Base-by-base conservation (phyloP, 2,797 vertebrate genomes). In the Centroberyx gerrardi region DNA sequence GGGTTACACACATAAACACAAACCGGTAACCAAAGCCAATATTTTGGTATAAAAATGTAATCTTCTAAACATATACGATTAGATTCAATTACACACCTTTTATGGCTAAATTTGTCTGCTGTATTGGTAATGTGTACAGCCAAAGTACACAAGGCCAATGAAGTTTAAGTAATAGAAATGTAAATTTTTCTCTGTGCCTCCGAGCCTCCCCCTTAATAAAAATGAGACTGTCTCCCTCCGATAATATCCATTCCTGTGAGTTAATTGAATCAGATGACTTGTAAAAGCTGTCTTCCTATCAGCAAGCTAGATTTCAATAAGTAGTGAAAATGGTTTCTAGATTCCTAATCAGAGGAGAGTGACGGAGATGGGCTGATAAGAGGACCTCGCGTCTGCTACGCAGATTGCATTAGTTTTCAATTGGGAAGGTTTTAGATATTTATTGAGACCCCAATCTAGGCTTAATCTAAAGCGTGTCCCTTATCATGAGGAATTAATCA, bases 401-500 rank as follows among this genome's bases (percentile, higher is more conserved):
- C 63, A 85, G 84, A 87, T 68, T 84, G 77, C 73, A 74, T 88
- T 76, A 49, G 55, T 80, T 86, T 87, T 74, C 76, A 84, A 77
- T 74, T 85, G 85, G 78, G 62, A 71, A 81, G 33, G 44, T 80
- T 84, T 67, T 80, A 82, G 71, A 81, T 87, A 81, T 84, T 84
- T 72, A 86, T 68, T 83, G 64, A 82, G 79, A 58, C 0, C 54
- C 17, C 78, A 78, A 87, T 87, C 82, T 71, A 36, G 63, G 64
- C 63, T 69, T 62, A 81, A 90, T 90, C 81, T 85, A 72, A 88
- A 91, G 85, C 56, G 53, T 82, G 75, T 80, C 72, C 44, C 55
- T 87, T 84, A 87, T 84, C 80, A 73, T 71, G 73, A 80, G 70
- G 83, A 83, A 77, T 77, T 71, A 87, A 91, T 86, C 78, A 73